phyloP scores from a whole-genome alignment of 2,113 vertebrate genomes.

The Hoplias malabaricus region DNA sequence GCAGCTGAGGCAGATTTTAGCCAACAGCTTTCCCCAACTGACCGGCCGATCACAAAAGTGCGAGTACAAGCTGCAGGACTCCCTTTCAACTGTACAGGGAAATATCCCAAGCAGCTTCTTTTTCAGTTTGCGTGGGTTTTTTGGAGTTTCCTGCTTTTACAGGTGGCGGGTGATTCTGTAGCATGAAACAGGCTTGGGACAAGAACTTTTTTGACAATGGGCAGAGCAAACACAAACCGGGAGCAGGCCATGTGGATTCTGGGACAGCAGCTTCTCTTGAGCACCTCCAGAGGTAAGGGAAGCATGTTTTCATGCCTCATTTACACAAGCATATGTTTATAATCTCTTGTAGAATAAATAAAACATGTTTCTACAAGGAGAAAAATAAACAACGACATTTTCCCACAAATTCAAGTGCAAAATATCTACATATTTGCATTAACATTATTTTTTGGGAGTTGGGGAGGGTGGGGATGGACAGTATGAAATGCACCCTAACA shows the following conservation, averaged over 20 bases:
- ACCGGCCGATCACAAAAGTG: background rate
- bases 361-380: no score
- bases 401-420: no score
- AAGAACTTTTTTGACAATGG: constrained; percentile 53
- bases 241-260: constrained; percentile 61
- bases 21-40: background rate
- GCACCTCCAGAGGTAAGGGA: constrained; percentile 68
- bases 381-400: no score
- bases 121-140: background rate
- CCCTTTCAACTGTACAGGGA: constrained; percentile 31
- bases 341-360: no score
- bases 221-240: constrained; percentile 56
- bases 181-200: constrained; percentile 66
- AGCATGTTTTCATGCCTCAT: background rate
- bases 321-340: no score
- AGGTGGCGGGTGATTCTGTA: constrained; percentile 55
- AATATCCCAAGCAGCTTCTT: background rate
- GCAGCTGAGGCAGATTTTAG: constrained; percentile 35
- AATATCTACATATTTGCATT: no score
- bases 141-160: constrained; percentile 45
- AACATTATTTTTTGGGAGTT: no score
- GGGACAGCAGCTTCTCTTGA: constrained; percentile 49
- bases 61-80: constrained; percentile 45
- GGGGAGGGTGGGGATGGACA: no score
- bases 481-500: no score